These are phyloP conservation scores for Schizaphis graminum DNA, from an alignment of 2,888 invertebrate species.

Conservation along the genomic window DNA sequence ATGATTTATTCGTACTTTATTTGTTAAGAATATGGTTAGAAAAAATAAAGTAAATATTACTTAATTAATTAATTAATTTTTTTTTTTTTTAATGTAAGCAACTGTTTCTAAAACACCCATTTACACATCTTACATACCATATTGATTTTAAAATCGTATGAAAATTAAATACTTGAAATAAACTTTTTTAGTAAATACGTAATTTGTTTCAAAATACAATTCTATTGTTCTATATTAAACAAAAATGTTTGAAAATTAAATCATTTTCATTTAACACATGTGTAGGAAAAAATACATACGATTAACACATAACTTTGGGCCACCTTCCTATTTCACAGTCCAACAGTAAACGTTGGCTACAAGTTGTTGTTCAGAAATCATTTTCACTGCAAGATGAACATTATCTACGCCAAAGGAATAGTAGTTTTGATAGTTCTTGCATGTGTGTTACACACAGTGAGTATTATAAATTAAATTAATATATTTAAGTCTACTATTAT, in stretches of 20 bases:
- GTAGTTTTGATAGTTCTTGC: neutral
- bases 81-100: neutral
- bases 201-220: neutral
- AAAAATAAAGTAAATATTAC: neutral
- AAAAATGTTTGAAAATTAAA: neutral
- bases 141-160: neutral
- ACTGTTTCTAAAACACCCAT: neutral
- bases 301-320: neutral
- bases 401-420: neutral
- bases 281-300: neutral
- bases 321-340: neutral
- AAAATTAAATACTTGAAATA: neutral
- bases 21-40: neutral
- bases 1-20: neutral
- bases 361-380: neutral
- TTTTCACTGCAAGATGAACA: neutral
- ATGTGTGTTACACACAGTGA: conserved; percentile 16
- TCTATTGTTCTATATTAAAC: neutral
- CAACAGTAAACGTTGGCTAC: neutral
- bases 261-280: conserved; percentile 22
- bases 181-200: neutral
- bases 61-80: neutral
- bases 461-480: neutral
- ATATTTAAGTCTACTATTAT: neutral
- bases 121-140: neutral